Percentiles rank a stretch among this genome's conserved stretches.
phyloP scores from a whole-genome alignment of 2,888 invertebrate genomes.

The Drosophila borborema region DNA sequence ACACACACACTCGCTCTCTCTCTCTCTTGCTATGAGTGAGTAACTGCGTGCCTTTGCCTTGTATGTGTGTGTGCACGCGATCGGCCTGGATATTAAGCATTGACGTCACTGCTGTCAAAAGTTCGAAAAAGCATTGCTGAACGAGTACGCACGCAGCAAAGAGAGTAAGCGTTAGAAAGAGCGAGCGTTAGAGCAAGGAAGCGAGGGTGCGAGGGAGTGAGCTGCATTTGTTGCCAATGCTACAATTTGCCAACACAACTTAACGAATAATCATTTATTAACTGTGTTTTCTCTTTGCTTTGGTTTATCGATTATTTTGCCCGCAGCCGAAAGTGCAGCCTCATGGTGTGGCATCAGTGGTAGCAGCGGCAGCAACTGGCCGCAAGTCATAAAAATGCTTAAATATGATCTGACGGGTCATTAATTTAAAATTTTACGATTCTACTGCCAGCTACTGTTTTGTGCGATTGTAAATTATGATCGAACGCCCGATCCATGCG shows the following conservation, averaged over 20 bases:
- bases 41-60: conserved; percentile 14
- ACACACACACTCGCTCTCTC: conserved; percentile 6
- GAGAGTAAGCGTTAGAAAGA: background rate
- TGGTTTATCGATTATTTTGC: conserved; percentile 44
- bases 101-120: conserved; percentile 67
- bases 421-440: conserved; percentile 83
- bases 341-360: background rate
- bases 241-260: conserved; percentile 58
- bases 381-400: conserved; percentile 80
- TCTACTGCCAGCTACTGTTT: conserved; percentile 82
- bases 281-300: conserved; percentile 39
- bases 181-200: background rate
- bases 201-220: background rate
- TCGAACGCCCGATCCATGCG: conserved; percentile 59
- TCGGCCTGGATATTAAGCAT: conserved; percentile 66
- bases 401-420: conserved; percentile 84
- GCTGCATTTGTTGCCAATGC: conserved; percentile 23
- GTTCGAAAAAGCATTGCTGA: conserved; percentile 27
- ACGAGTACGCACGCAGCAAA: background rate
- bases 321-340: conserved; percentile 31
- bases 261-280: conserved; percentile 65
- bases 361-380: conserved; percentile 18
- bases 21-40: conserved; percentile 16
- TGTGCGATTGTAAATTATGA: conserved; percentile 83
- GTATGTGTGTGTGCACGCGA: conserved; percentile 53